Evolutionary conservation across 2,888 invertebrate genomes (phyloP), one percentile per base, ranked within the genome.

Genomic region (Papilio protenor): DNA sequence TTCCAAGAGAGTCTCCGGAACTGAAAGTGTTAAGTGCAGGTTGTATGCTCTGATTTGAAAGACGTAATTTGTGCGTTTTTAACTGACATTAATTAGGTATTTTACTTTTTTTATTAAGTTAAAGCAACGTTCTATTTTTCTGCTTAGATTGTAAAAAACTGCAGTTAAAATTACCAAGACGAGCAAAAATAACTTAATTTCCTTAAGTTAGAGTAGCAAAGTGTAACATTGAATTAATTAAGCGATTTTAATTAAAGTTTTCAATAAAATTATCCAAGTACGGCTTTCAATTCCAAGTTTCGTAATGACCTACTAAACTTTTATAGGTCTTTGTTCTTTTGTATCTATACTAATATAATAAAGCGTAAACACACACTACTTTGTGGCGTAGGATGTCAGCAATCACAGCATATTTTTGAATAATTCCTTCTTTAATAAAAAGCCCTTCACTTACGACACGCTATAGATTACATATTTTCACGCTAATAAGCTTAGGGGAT

Each of bases 241-340:
- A 70, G 69, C 69, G 47, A 47, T 77, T 70, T 74, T 69, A 77
- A 74, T 77, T 77, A 73, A 77, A 77, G 74, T 77, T 74, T 74
- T 33, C 40, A 70, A 61, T 77, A 49, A 70, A 71, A 61, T 71
- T 74, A 74, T 49, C 49, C 14, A 23, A 47, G 66, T n/a, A 69
- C 33, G 10, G 16, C 57, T 73, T 23, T 5, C 73, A 69, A 73
- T 73, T 77, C 18, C 21, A 77, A 74, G 59, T 69, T 77, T 59
- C 73, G 45, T 66, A 23, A 66, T 40, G n/a, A 52, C 69, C 3
- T 73, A 27, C 59, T 77, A 74, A 69, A 57, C 5, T 77, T 77
- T 77, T 33, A 72, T 61, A n/a, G 21, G 18, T 21, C 40, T 27
- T 76, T 75, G 57, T 55, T 76, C 45, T 57, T 27, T 33, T 55